phyloP scores from a whole-genome alignment of 2,797 vertebrate genomes.

The Mormyrops boulengeri region DNA sequence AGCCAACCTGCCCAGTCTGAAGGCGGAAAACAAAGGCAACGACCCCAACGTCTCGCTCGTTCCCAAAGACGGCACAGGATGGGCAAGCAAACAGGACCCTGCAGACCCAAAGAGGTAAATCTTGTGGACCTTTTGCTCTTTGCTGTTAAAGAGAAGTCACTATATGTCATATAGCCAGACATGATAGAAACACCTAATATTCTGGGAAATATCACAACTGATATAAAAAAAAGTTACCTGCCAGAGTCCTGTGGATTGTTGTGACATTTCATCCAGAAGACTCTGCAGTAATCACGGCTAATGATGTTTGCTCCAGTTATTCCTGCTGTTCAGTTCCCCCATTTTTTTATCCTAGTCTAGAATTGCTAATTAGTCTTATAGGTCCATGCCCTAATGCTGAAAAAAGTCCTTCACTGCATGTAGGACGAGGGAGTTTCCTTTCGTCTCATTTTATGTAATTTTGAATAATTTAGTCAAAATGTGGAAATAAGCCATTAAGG shows the following conservation, averaged over 20 bases:
- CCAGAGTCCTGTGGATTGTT: not conserved
- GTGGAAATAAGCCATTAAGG: not conserved
- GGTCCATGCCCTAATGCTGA: not conserved
- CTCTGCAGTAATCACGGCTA: not conserved
- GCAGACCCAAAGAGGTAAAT: conserved; percentile 88
- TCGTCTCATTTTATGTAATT: not conserved
- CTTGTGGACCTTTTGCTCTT: not conserved
- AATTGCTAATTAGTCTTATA: not conserved
- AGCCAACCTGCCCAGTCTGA: conserved; percentile 93
- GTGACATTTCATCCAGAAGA: conserved; percentile 3
- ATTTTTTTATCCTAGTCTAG: not conserved
- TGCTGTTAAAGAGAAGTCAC: not conserved
- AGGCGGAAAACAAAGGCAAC: conserved; percentile 98
- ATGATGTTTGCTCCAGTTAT: not conserved
- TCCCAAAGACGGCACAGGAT: conserved; percentile 98
- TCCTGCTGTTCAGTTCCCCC: not conserved
- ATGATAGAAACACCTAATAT: not conserved
- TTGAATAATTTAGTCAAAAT: not conserved
- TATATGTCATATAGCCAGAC: not conserved
- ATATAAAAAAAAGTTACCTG: not conserved
- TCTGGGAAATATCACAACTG: not conserved
- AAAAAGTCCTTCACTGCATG: not conserved
- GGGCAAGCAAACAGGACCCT: conserved; percentile 96
- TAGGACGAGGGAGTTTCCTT: not conserved
- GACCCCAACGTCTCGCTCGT: conserved; percentile 94